phyloP scores from a whole-genome alignment of 1,140 invertebrate genomes.

The Drosophila arizonae region DNA sequence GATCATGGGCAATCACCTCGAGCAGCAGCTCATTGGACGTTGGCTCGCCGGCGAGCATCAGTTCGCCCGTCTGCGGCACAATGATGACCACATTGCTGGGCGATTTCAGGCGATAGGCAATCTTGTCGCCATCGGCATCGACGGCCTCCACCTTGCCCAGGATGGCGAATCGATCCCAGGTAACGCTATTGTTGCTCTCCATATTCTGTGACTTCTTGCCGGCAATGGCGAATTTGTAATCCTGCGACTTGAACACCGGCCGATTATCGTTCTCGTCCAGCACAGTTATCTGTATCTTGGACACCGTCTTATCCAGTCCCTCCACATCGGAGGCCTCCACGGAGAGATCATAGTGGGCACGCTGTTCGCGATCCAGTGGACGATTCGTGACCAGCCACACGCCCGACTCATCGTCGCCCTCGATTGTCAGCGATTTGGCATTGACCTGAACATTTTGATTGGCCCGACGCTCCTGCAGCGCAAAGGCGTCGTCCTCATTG shows the following conservation, averaged over 20 bases:
- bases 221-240: constrained; percentile 91
- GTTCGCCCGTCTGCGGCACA: constrained; percentile 95
- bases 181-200: constrained; percentile 83
- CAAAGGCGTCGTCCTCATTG: constrained; percentile 88
- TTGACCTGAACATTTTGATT: constrained; percentile 85
- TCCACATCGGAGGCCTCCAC: constrained; percentile 90
- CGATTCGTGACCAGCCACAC: constrained; percentile 88
- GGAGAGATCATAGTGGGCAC: constrained; percentile 87
- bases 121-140: constrained; percentile 93
- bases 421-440: constrained; percentile 83
- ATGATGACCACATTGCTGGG: constrained; percentile 92
- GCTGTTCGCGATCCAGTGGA: constrained; percentile 89
- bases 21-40: constrained; percentile 88
- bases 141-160: constrained; percentile 91
- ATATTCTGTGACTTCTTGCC: constrained; percentile 84
- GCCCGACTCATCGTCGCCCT: constrained; percentile 83
- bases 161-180: constrained; percentile 89
- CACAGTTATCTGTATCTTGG: constrained; percentile 89
- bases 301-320: constrained; percentile 88
- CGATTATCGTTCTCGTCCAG: constrained; percentile 95
- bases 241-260: constrained; percentile 89
- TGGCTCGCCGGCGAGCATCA: constrained; percentile 91
- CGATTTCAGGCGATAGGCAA: constrained; percentile 91
- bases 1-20: constrained; percentile 91
- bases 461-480: constrained; percentile 86